These are phyloP conservation scores for Microcebus lehilahytsara DNA, from an alignment of 2,113 vertebrate species.

Conservation along the genomic window DNA sequence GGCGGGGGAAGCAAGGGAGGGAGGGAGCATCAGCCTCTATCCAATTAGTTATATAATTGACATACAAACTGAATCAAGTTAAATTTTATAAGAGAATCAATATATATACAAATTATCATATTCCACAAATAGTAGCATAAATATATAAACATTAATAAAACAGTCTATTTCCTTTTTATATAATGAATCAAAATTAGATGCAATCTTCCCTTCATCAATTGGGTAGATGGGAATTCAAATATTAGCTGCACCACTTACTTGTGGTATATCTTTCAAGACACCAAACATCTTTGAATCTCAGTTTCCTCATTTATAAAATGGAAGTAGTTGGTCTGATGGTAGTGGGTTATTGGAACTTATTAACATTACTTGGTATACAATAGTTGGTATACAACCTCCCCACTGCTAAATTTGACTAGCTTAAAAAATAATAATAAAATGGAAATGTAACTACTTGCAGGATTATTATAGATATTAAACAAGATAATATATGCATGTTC, in stretches of 20 bases:
- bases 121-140: neutral
- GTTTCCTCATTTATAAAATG: neutral
- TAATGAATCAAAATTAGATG: constrained; percentile 14
- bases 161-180: neutral
- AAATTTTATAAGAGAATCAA: neutral
- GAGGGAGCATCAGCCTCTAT: too few relatives aligned
- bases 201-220: neutral
- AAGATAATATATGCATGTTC: neutral
- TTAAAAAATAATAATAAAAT: neutral
- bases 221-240: neutral
- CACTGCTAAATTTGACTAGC: too few relatives aligned
- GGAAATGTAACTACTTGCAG: neutral
- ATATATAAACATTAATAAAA: neutral
- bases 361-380: too few relatives aligned
- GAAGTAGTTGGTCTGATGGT: neutral
- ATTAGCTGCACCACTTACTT: neutral
- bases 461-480: neutral
- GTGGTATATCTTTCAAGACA: neutral
- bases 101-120: neutral
- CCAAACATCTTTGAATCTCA: neutral
- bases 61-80: neutral
- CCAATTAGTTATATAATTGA: neutral
- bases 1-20: too few relatives aligned
- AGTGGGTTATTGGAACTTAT: too few relatives aligned
- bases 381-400: too few relatives aligned